Evolutionary conservation across 37 sponge, comb jelly and placozoan species (phyloP).

Genomic region (Chondrosia reniformis): DNA sequence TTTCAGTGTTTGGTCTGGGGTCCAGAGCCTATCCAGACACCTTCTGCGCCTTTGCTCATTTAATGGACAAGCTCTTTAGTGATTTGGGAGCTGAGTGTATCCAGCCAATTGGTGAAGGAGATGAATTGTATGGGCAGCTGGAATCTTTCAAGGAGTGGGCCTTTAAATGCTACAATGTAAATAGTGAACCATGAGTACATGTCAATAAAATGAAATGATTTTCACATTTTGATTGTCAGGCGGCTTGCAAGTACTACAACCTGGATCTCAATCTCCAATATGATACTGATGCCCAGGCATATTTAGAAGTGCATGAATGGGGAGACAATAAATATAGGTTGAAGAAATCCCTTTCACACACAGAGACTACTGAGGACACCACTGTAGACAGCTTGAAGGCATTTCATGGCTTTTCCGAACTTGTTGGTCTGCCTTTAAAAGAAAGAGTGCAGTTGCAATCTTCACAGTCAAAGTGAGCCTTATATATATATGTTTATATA

Average conservation of each 20-base stretch:
- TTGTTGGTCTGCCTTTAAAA: conserved; percentile 13
- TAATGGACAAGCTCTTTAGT: conserved; percentile 64
- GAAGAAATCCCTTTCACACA: background rate
- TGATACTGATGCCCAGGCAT: background rate
- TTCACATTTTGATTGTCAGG: conserved; percentile 17
- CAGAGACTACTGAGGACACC: background rate
- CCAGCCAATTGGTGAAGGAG: conserved; percentile 67
- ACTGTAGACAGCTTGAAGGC: background rate
- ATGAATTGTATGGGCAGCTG: conserved; percentile 86
- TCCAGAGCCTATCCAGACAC: conserved; percentile 81
- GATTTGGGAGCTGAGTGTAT: conserved; percentile 73
- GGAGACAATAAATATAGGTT: background rate
- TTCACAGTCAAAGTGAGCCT: conserved; percentile 47
- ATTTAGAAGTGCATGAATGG: conserved; percentile 10
- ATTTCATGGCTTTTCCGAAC: background rate
- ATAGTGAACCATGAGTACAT: background rate
- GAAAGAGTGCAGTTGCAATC: conserved; percentile 51
- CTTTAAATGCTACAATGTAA: conserved; percentile 26
- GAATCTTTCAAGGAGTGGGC: conserved; percentile 68
- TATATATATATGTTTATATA: too few relatives aligned
- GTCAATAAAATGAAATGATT: background rate
- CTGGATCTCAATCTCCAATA: conserved; percentile 34
- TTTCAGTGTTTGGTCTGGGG: conserved; percentile 87
- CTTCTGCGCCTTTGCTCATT: conserved; percentile 83
- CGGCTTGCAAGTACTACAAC: conserved; percentile 56